phyloP scores from a whole-genome alignment of 2,797 vertebrate genomes.

The Acrossocheilus fasciatus region DNA sequence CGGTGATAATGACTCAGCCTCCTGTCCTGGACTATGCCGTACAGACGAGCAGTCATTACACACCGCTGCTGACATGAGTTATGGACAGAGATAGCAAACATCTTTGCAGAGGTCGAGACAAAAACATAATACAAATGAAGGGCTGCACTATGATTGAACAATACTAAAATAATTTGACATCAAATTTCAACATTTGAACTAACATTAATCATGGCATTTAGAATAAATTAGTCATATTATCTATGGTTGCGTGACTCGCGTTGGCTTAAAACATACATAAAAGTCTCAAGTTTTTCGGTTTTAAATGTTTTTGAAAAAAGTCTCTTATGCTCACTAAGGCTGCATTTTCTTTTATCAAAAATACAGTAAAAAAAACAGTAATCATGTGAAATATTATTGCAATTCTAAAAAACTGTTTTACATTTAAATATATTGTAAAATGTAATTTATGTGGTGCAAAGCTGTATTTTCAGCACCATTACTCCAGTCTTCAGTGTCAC shows the following conservation, averaged over 20 bases:
- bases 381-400: not conserved
- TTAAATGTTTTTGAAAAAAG: not conserved
- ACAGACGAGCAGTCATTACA: not conserved
- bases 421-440: too few species aligned
- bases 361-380: not conserved
- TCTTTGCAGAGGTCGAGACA: not conserved
- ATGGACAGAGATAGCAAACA: slow-evolving; percentile 1
- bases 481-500: not conserved
- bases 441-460: too few species aligned
- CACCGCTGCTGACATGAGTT: not conserved
- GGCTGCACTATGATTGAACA: too few species aligned
- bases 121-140: not conserved
- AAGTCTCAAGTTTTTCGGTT: not conserved
- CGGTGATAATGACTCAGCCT: slow-evolving; percentile 12
- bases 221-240: not conserved
- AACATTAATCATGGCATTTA: not conserved
- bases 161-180: not conserved
- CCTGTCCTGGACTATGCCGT: not conserved
- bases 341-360: not conserved
- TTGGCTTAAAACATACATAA: not conserved
- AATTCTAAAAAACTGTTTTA: not conserved
- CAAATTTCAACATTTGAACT: not conserved
- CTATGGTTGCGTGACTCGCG: not conserved
- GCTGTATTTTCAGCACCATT: not conserved
- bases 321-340: not conserved